Evolutionary conservation across 2,113 vertebrate genomes (phyloP).

Genomic region (Pterophyllum scalare): DNA sequence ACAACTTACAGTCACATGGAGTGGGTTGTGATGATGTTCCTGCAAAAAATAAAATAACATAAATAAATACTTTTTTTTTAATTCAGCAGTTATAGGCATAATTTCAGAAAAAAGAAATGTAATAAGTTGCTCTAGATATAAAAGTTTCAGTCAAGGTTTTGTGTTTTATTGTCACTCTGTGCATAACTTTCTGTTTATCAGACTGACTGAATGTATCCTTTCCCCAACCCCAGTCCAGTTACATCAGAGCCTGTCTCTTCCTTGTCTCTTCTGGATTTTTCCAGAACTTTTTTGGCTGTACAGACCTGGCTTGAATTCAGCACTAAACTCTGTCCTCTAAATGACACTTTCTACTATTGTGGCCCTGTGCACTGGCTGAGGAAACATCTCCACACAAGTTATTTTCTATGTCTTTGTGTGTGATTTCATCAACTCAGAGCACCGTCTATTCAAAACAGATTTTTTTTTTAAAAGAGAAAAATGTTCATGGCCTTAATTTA

Average conservation of each 20-base stretch:
- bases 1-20: constrained; percentile 19
- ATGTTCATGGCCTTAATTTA: not conserved
- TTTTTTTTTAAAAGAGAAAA: not conserved
- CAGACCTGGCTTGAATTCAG: constrained; percentile 31
- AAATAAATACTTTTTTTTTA: not conserved
- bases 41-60: not conserved
- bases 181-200: constrained; percentile 7
- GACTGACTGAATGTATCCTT: not conserved
- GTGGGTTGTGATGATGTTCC: not conserved
- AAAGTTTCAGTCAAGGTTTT: not conserved
- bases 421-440: not conserved
- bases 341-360: constrained; percentile 49
- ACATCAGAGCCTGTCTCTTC: constrained; percentile 22
- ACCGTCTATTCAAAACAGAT: constrained; percentile 5
- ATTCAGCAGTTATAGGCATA: not conserved
- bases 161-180: not conserved
- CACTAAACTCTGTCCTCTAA: constrained; percentile 33
- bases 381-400: constrained; percentile 11
- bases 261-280: constrained; percentile 30
- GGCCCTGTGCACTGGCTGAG: constrained; percentile 5
- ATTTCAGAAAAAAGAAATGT: not conserved
- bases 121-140: not conserved
- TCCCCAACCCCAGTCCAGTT: not conserved
- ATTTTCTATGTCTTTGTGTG: not conserved
- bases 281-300: constrained; percentile 31